These are phyloP conservation scores for Pegoplata infirma DNA, from an alignment of 2,888 invertebrate species.

Conservation along the genomic window DNA sequence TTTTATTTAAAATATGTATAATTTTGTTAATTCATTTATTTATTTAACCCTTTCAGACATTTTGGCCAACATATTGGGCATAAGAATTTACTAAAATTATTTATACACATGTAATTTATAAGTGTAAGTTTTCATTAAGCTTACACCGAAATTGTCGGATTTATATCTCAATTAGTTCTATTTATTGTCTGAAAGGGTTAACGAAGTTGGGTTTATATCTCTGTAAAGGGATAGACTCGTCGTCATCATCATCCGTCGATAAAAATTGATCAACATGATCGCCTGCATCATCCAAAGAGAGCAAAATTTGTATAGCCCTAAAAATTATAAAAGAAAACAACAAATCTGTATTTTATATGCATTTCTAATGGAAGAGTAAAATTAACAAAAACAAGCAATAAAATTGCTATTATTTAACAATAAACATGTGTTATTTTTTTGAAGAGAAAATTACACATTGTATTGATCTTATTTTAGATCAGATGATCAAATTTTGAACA, in stretches of 20 bases:
- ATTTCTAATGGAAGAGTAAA: slow-evolving; percentile 33
- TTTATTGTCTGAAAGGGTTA: too few relatives aligned
- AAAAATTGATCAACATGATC: slow-evolving; percentile 64
- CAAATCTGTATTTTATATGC: slow-evolving; percentile 36
- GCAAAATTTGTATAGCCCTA: slow-evolving; percentile 73
- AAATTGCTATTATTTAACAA: slow-evolving; percentile 7
- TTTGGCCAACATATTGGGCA: background rate
- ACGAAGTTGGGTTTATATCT: slow-evolving; percentile 7
- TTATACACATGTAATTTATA: too few relatives aligned
- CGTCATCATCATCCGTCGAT: slow-evolving; percentile 67
- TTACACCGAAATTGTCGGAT: too few relatives aligned
- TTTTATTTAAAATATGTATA: background rate
- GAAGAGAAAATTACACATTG: too few relatives aligned
- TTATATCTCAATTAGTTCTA: too few relatives aligned
- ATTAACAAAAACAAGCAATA: slow-evolving; percentile 18
- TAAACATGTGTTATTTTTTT: background rate
- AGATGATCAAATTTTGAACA: too few relatives aligned
- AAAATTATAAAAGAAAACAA: slow-evolving; percentile 37
- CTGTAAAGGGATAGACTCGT: background rate
- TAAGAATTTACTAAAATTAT: too few relatives aligned
- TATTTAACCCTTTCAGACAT: too few relatives aligned
- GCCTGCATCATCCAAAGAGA: slow-evolving; percentile 71
- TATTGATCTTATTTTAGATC: too few relatives aligned
- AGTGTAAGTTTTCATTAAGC: too few relatives aligned
- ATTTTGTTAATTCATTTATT: background rate